These are phyloP conservation scores for Himalopsyche japonica DNA, from an alignment of 2,888 invertebrate species.

Conservation along the genomic window DNA sequence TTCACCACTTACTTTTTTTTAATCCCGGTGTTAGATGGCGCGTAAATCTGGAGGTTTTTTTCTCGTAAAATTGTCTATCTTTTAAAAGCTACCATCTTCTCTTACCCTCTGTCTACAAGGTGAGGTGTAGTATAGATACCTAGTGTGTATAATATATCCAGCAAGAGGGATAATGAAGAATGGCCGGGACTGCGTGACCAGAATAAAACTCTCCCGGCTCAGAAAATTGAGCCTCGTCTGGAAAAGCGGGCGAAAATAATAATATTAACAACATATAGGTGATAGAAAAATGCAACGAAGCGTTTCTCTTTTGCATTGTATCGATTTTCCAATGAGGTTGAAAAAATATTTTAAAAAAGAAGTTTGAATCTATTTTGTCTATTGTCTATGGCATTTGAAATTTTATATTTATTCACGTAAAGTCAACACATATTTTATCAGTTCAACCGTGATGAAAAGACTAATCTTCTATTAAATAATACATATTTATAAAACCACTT, in stretches of 20 bases:
- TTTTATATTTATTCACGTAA: too few species aligned
- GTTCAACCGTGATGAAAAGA: too few species aligned
- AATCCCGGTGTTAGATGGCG: too few species aligned
- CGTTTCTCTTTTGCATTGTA: background rate
- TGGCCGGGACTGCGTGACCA: slow-evolving; percentile 51
- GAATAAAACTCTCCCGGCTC: slow-evolving; percentile 43
- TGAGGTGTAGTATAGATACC: background rate
- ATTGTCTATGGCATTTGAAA: too few species aligned
- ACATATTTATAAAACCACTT: too few species aligned
- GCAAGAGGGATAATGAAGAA: slow-evolving; percentile 51
- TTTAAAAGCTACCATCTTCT: background rate
- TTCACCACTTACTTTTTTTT: too few species aligned
- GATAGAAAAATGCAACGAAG: background rate
- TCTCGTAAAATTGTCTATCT: background rate
- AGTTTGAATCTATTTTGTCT: too few species aligned
- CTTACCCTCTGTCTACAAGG: background rate
- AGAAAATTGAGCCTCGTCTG: background rate
- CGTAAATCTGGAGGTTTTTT: too few species aligned
- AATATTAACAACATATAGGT: background rate
- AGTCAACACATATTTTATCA: too few species aligned
- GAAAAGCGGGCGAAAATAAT: background rate
- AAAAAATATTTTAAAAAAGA: too few species aligned
- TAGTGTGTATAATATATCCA: background rate
- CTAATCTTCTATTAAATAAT: too few species aligned
- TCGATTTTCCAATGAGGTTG: background rate